Evolutionary conservation across 2,113 vertebrate species (phyloP), one percentile per base, ranked within the genome.

Genomic region (Cavia porcellus): DNA sequence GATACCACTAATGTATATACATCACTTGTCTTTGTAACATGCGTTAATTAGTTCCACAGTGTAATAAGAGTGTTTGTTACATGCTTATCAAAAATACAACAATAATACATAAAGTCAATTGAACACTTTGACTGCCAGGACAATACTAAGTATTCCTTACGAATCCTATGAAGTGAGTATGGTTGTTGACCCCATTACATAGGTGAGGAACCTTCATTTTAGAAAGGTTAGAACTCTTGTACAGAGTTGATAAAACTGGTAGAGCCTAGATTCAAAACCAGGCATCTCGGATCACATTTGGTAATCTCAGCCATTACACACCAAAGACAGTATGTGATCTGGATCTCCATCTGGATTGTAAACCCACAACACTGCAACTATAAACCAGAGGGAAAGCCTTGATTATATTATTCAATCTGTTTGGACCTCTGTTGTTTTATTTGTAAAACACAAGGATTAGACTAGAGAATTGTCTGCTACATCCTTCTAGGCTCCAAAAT

Each of bases 351-450:
- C 57, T 77, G 64, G 38, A 1, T 13, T 59, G 7, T 90, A 62
- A 42, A 57, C 55, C 55, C 55, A 57, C 55, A 57, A 61, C 59
- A 20, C 61, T 9, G 42, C 30, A 79, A 0, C 24, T 87, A 13
- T 47, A 74, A 83, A 38, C 38, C n/a, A 15, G 24, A 84, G 9
- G 5, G 11, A 32, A 80, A 6, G 24, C 32, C 42, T 68, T 15
- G 6, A 61, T 61, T 57, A 38, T 47, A 12, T 74, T 87, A 84
- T 79, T 92, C 47, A 47, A 0, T 55, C 62, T 80, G 20, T 84
- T 80, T 91, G 70, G 70, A 83, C 42, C n/a, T 82, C 50, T 79
- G 20, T 19, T 85, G 45, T 92, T 96, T 64, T 82, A 13, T 83
- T 89, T 92, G 17, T 83, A 32, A 90, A 88, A 66, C 32, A 45